A percentile compares a stretch with the other conserved stretches of the same genome.
Conservation (phyloP, 2,113 vertebrate species). For the Cisticola juncidis region DNA sequence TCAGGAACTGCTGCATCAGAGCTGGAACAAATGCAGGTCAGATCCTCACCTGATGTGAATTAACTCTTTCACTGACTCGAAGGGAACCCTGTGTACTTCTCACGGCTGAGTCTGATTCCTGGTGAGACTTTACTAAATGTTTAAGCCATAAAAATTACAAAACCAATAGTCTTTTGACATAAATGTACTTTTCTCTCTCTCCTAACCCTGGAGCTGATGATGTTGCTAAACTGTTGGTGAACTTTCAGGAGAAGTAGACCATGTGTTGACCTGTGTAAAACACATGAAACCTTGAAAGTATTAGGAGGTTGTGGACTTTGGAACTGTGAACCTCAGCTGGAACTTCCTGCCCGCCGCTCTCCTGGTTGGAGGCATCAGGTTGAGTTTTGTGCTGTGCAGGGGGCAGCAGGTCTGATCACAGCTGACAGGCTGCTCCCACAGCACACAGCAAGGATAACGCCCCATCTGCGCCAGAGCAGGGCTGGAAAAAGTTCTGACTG, state of each 20-base stretch:
- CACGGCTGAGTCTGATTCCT: neutral
- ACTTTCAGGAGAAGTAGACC: neutral
- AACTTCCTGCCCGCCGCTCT: slow-evolving; percentile 64
- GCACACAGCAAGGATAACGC: slow-evolving; percentile 44
- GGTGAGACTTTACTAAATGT: neutral
- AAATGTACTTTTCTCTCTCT: neutral
- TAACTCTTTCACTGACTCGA: neutral
- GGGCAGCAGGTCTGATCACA: slow-evolving; percentile 65
- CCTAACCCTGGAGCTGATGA: neutral
- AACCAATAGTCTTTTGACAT: neutral
- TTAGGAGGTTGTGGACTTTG: slow-evolving; percentile 56
- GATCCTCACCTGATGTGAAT: slow-evolving; percentile 59
- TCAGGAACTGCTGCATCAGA: neutral
- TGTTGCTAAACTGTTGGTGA: slow-evolving; percentile 27
- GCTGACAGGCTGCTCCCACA: slow-evolving; percentile 72
- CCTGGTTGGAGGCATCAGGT: slow-evolving; percentile 39
- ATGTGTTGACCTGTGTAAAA: slow-evolving; percentile 36
- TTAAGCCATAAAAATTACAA: neutral
- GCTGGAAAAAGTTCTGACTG: slow-evolving; percentile 16
- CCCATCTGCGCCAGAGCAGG: slow-evolving; percentile 56
- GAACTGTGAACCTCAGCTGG: slow-evolving; percentile 64
- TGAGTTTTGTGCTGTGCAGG: slow-evolving; percentile 42
- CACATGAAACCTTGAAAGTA: slow-evolving; percentile 55
- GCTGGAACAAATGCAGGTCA: slow-evolving; percentile 49
- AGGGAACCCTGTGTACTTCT: neutral